phyloP scores from a whole-genome alignment of 2,113 vertebrate species.

The Psittacus erithacus region DNA sequence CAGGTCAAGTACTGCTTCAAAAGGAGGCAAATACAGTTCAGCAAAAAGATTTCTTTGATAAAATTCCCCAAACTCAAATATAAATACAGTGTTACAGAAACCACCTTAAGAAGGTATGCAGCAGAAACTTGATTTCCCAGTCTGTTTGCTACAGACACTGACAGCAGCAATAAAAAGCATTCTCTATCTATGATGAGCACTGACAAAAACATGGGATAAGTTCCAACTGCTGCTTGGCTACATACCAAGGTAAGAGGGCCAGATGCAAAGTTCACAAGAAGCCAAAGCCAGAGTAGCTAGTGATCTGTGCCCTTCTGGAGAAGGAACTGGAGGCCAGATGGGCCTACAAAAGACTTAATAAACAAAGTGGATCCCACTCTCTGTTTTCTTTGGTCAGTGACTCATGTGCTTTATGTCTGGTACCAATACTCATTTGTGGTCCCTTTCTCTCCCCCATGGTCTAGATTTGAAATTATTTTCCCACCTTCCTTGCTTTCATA shows the following conservation, averaged over 20 bases:
- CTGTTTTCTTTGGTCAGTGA: background rate
- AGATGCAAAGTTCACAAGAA: background rate
- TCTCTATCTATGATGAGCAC: background rate
- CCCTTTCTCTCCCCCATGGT: background rate
- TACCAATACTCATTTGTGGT: background rate
- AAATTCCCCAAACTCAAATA: background rate
- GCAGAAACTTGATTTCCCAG: background rate
- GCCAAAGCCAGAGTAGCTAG: background rate
- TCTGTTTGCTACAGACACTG: background rate
- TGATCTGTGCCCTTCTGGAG: background rate
- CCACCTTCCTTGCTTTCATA: background rate
- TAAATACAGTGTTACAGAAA: background rate
- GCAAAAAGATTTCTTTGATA: background rate
- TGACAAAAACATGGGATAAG: background rate
- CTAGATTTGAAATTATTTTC: background rate
- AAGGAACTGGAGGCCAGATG: background rate
- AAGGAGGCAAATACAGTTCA: background rate
- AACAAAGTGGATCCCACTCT: background rate
- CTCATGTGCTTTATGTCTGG: background rate
- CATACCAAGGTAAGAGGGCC: background rate
- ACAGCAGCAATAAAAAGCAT: background rate
- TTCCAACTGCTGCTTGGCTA: background rate
- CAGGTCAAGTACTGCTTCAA: background rate
- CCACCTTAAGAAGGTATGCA: background rate
- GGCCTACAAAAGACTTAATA: background rate